Conservation (phyloP, 2,888 invertebrate genomes). For the Zelleria hepariella region DNA sequence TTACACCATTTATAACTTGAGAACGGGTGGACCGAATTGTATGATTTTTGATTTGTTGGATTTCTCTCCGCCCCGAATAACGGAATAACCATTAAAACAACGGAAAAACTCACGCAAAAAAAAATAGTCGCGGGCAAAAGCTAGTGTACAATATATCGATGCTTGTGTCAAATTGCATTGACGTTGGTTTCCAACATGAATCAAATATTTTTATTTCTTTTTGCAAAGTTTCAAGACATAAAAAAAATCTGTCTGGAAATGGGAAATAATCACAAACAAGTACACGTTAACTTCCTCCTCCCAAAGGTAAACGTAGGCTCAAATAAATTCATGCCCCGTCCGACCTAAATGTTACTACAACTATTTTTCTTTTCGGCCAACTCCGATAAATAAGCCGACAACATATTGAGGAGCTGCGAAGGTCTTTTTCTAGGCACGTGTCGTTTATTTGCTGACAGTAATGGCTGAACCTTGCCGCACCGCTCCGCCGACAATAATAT, state of each 20-base stretch:
- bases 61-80: no score
- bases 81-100: no score
- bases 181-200: no score
- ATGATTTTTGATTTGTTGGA: no score
- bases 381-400: background rate
- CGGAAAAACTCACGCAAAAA: no score
- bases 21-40: no score
- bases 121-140: no score
- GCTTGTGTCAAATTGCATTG: no score
- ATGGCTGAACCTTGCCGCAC: constrained; percentile 49
- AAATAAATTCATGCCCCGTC: background rate
- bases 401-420: constrained; percentile 22
- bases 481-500: constrained; percentile 44
- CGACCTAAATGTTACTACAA: background rate
- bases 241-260: background rate
- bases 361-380: background rate
- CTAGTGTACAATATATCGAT: no score
- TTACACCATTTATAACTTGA: no score
- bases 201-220: background rate
- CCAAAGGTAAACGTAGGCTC: background rate
- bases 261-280: background rate
- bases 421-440: constrained; percentile 40
- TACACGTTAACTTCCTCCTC: background rate
- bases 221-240: background rate
- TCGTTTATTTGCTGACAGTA: constrained; percentile 56